phyloP scores from a whole-genome alignment of 2,888 invertebrate genomes.

The Lepeophtheirus nordmannii region DNA sequence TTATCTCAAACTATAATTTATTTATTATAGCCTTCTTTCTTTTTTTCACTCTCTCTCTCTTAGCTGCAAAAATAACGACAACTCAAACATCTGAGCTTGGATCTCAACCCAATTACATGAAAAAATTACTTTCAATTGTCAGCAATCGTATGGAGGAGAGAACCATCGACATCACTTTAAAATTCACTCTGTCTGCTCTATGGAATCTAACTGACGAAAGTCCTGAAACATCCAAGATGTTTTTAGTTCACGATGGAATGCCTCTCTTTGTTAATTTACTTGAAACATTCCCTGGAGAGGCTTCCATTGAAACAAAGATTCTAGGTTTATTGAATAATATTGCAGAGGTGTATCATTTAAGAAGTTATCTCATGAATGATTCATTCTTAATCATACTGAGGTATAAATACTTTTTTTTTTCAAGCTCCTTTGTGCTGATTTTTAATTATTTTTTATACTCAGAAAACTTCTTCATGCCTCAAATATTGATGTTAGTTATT shows the following conservation, averaged over 20 bases:
- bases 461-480: constrained; percentile 42
- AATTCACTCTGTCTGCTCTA: constrained; percentile 56
- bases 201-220: constrained; percentile 53
- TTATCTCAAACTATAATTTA: constrained; percentile 33
- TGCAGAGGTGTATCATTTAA: constrained; percentile 49
- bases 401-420: constrained; percentile 30
- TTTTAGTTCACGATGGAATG: constrained; percentile 50
- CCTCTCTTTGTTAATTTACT: constrained; percentile 49
- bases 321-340: constrained; percentile 56
- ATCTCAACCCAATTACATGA: constrained; percentile 50
- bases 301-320: constrained; percentile 57
- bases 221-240: constrained; percentile 33
- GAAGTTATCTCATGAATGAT: constrained; percentile 41
- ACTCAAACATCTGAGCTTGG: constrained; percentile 51
- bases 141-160: constrained; percentile 40
- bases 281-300: constrained; percentile 46
- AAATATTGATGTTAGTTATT: constrained; percentile 53
- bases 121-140: constrained; percentile 49
- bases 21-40: not conserved
- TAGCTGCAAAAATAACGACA: constrained; percentile 46
- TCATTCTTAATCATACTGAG: constrained; percentile 42
- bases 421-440: constrained; percentile 1
- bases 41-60: not conserved
- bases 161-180: constrained; percentile 49
- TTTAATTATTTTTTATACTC: constrained; percentile 28